Conservation (phyloP, 2,797 vertebrate species). For the Staurois parvus region DNA sequence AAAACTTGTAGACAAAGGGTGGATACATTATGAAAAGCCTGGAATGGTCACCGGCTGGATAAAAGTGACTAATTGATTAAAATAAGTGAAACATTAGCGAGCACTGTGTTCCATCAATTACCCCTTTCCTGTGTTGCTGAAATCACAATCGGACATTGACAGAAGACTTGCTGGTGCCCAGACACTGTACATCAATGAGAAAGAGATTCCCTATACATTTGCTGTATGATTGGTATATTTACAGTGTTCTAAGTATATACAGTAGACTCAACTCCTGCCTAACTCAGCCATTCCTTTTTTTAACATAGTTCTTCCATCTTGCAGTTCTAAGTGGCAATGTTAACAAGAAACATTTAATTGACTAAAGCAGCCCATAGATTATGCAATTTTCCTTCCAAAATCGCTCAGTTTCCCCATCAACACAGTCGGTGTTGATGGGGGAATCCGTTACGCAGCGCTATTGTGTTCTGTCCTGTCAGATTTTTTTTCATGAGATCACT, state of each 20-base stretch:
- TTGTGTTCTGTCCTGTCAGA: too few species aligned
- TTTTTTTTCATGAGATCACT: too few species aligned
- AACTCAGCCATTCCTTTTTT: neutral
- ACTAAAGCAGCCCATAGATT: too few species aligned
- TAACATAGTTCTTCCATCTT: neutral
- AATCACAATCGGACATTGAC: neutral
- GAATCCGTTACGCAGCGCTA: too few species aligned
- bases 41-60: neutral
- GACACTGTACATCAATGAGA: neutral
- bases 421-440: too few species aligned
- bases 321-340: neutral
- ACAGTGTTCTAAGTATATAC: neutral
- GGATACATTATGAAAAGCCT: neutral
- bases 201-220: conserved; percentile 14
- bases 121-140: neutral
- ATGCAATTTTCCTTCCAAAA: too few species aligned
- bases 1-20: neutral
- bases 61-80: neutral
- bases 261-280: neutral
- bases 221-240: neutral
- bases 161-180: neutral
- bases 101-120: neutral
- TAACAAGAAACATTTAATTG: neutral
- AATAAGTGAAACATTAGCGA: neutral
- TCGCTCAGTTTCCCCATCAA: too few species aligned